phyloP scores from a whole-genome alignment of 2,113 vertebrate species.

The Oryzias javanicus region DNA sequence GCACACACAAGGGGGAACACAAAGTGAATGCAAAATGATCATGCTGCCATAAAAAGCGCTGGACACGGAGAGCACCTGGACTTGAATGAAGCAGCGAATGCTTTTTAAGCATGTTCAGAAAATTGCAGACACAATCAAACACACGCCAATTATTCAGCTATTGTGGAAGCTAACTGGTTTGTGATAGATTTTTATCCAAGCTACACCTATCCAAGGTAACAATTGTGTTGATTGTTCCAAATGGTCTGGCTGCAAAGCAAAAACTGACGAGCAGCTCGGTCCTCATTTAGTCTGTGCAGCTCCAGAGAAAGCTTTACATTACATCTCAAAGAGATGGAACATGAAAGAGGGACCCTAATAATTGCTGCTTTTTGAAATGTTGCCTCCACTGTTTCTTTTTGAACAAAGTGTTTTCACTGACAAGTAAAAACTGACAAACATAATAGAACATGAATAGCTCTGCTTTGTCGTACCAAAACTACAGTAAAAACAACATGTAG shows the following conservation, averaged over 20 bases:
- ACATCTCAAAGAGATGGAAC: slow-evolving; percentile 21
- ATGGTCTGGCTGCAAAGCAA: slow-evolving; percentile 34
- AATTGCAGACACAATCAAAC: slow-evolving; percentile 12
- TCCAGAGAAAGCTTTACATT: slow-evolving; percentile 14
- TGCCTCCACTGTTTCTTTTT: slow-evolving; percentile 4
- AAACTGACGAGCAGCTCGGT: slow-evolving; percentile 14
- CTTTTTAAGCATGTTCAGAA: slow-evolving; percentile 17
- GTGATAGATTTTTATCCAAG: slow-evolving; percentile 38
- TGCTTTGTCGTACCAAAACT: no score
- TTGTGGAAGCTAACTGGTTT: slow-evolving; percentile 51
- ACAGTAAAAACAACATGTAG: no score
- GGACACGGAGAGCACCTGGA: slow-evolving; percentile 35
- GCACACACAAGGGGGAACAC: slow-evolving; percentile 10
- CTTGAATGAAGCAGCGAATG: slow-evolving; percentile 38
- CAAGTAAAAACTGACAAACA: background rate
- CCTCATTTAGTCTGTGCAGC: slow-evolving; percentile 20
- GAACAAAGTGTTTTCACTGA: slow-evolving; percentile 2
- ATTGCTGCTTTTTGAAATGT: background rate
- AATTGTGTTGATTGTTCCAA: slow-evolving; percentile 29
- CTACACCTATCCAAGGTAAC: slow-evolving; percentile 15
- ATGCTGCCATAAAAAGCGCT: slow-evolving; percentile 21
- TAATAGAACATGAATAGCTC: no score
- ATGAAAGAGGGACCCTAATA: slow-evolving; percentile 5
- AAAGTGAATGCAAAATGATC: slow-evolving; percentile 36
- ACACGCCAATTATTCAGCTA: slow-evolving; percentile 29